Base-by-base conservation (phyloP, 1,140 invertebrate species). In the Rhopalosiphum padi region DNA sequence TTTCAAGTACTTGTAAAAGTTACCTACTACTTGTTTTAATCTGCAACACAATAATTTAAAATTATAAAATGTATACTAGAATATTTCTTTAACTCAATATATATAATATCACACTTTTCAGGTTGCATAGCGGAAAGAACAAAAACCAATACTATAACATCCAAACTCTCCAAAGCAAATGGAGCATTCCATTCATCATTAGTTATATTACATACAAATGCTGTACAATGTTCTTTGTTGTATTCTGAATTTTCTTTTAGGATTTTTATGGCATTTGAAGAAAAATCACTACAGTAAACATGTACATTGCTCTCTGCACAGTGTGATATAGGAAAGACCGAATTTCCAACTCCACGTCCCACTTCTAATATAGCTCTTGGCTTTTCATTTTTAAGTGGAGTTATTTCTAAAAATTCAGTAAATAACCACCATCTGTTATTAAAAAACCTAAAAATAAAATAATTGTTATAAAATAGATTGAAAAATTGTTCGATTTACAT, bases 361-460 rank as follows among this genome's bases (percentile, higher is more conserved):
- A 98, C 96, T 96, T 98, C 98, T 94, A 98, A 97, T 94, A 98
- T 93, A 83, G 1, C 43, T 30, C 48, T 90, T 25, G 51, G 35
- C 18, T 88, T 60, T 87, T 94, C 55, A 48, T 93, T 60, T 46
- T 94, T 90, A 25, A 94, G 25, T 15, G 93, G 83, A 41, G 96
- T 97, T 41, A 99, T 95, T 96, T 99, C 99, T 7, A 99, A 98
- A 96, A 99, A 99, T 96, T 99, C 99, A 0, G 98, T 99, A 94
- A 99, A 98, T 5, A 99, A 95, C 99, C 99, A 99, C 95, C 99
- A 98, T 35, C 99, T 96, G 95, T 99, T 98, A 96, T 99, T 99
- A 95, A 99, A 99, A 95, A 99, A 99, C 94, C 98, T 97, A 95
- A 94, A 96, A 96, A 82, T 41, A n/a, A 91, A 82, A 48, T 30